Base-by-base conservation (phyloP, 2,113 vertebrate genomes). In the Ailuropoda melanoleuca region DNA sequence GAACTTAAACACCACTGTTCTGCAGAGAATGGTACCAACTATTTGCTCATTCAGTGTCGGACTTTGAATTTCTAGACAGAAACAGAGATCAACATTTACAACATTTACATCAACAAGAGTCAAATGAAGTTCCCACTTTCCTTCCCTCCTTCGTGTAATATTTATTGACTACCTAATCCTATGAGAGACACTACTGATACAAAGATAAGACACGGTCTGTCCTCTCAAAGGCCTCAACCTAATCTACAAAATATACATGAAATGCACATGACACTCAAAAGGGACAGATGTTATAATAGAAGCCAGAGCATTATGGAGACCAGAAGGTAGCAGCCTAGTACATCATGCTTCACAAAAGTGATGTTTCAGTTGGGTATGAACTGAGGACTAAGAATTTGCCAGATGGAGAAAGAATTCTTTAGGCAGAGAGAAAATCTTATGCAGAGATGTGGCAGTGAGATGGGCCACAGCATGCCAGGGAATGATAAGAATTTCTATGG, bases 1-100 rank as follows among this genome's bases (percentile, higher is more conserved):
- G 93, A 62, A 96, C 43, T 95, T 91, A 85, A 39, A 43, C 6
- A 78, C 68, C 70, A 48, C 93, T 89, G 13, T 68, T 95, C 62
- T 89, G 31, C 10, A 64, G 0, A 37, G 60, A 94, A 17, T 13
- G 24, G 46, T 53, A 55, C 58, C 75, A 93, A 66, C 29, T n/a
- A 29, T 8, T 90, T 84, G 70, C 23, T 91, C 12, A n/a, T n/a
- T 72, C 39, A 26, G 6, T 43, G n/a, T 72, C 17, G 17, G 37
- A 43, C 62, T 82, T 95, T 88, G 37, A 37, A 80, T 86, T 96
- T 91, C 78, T 89, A 68, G 58, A 50, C 78, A 82, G 72, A 97
- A 91, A 85, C 24, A 46, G 39, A 91, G 70, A 70, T 46, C 14
- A 43, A 55, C 2, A 21, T n/a, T 19, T 53, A 50, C 9, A 18